These are phyloP conservation scores for Telmatherina bonti DNA, from an alignment of 2,797 vertebrate species.

Conservation along the genomic window DNA sequence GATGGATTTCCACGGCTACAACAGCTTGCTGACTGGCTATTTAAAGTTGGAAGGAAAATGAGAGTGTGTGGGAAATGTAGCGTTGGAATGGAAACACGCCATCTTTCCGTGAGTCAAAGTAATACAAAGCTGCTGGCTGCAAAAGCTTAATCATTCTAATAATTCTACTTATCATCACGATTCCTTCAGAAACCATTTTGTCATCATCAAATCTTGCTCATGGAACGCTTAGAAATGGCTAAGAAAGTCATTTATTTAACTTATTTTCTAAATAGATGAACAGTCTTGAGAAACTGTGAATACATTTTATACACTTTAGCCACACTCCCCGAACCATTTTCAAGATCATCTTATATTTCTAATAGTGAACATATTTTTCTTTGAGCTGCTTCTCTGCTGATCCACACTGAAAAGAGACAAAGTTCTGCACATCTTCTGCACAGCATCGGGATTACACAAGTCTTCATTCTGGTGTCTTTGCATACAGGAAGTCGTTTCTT, in stretches of 20 bases:
- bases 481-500: background rate
- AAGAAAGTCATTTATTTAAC: background rate
- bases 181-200: slow-evolving; percentile 7
- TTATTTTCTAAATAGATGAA: background rate
- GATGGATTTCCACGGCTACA: slow-evolving; percentile 63
- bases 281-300: background rate
- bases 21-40: slow-evolving; percentile 57
- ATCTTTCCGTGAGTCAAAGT: slow-evolving; percentile 43
- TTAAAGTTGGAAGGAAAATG: slow-evolving; percentile 64
- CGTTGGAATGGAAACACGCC: slow-evolving; percentile 48
- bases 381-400: background rate
- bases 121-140: slow-evolving; percentile 32
- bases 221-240: background rate
- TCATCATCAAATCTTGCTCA: background rate
- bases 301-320: background rate
- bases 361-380: background rate
- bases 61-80: slow-evolving; percentile 64
- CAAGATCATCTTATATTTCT: background rate
- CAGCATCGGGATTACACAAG: too few relatives aligned
- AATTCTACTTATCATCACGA: slow-evolving; percentile 6
- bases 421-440: background rate
- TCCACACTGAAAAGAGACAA: background rate
- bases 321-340: background rate
- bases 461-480: background rate
- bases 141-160: slow-evolving; percentile 31